Evolutionary conservation across 2,113 vertebrate species (phyloP).

Genomic region (Perccottus glenii): DNA sequence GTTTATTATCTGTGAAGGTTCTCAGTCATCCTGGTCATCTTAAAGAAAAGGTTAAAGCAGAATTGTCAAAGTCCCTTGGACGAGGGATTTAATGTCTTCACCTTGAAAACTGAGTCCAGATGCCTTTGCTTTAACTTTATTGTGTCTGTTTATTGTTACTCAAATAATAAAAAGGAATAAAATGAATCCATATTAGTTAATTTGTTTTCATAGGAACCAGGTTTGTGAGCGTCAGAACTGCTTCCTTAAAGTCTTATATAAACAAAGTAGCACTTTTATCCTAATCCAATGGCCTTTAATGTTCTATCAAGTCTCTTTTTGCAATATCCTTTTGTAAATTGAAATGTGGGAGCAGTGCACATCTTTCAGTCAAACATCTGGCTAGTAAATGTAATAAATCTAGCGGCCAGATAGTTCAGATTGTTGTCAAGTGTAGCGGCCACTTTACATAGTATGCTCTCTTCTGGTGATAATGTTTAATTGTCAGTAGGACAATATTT

Average conservation of each 20-base stretch:
- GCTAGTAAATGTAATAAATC: constrained; percentile 39
- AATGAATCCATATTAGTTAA: constrained; percentile 43
- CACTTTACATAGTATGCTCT: constrained; percentile 1
- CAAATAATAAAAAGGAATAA: constrained; percentile 45
- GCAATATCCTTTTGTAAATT: constrained; percentile 58
- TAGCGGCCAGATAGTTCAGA: constrained; percentile 34
- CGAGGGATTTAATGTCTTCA: too few relatives aligned
- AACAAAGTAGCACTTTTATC: constrained; percentile 55
- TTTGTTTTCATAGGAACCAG: constrained; percentile 57
- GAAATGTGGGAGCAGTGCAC: constrained; percentile 36
- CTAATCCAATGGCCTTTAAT: constrained; percentile 52
- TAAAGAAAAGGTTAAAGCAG: too few relatives aligned
- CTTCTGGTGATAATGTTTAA: neutral
- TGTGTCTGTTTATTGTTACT: constrained; percentile 44
- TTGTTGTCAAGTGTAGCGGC: constrained; percentile 16
- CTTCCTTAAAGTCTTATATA: constrained; percentile 50
- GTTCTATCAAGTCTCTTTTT: constrained; percentile 38
- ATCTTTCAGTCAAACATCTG: constrained; percentile 56
- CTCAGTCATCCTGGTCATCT: too few relatives aligned
- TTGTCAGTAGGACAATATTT: neutral
- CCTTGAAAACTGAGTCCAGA: neutral
- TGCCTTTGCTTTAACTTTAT: neutral
- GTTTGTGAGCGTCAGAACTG: constrained; percentile 55
- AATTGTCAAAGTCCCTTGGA: too few relatives aligned
- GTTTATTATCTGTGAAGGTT: too few relatives aligned